Conservation (phyloP, 2,797 vertebrate genomes). For the Rhynchotus rufescens region DNA sequence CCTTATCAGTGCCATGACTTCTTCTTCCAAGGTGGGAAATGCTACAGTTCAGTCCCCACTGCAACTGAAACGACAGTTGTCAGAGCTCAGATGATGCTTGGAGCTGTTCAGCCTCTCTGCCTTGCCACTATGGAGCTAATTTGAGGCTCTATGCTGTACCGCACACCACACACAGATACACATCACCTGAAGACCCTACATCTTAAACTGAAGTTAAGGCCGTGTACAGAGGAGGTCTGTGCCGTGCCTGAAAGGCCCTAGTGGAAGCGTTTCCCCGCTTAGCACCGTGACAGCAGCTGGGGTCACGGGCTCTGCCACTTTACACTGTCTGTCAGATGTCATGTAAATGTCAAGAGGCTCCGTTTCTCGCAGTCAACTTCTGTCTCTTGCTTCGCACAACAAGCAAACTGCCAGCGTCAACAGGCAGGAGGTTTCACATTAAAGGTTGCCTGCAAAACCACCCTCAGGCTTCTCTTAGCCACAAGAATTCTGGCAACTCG, state of each 20-base stretch:
- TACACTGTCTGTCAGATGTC: not conserved
- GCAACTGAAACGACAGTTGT: not conserved
- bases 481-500: not conserved
- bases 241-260: fast-evolving
- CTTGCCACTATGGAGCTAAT: not conserved
- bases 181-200: not conserved
- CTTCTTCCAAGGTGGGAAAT: not conserved
- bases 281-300: not conserved
- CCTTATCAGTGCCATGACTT: not conserved
- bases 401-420: not conserved
- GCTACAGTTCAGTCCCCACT: not conserved
- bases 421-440: not conserved
- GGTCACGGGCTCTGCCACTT: not conserved
- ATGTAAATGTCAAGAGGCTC: not conserved
- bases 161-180: not conserved
- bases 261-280: not conserved
- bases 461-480: not conserved
- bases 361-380: not conserved
- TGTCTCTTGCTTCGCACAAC: not conserved
- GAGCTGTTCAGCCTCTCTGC: not conserved
- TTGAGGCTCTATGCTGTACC: not conserved
- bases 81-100: not conserved
- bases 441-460: not conserved
- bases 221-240: not conserved
- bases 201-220: not conserved